Conservation (phyloP, 2,797 vertebrate genomes). For the Graptemys geographica region DNA sequence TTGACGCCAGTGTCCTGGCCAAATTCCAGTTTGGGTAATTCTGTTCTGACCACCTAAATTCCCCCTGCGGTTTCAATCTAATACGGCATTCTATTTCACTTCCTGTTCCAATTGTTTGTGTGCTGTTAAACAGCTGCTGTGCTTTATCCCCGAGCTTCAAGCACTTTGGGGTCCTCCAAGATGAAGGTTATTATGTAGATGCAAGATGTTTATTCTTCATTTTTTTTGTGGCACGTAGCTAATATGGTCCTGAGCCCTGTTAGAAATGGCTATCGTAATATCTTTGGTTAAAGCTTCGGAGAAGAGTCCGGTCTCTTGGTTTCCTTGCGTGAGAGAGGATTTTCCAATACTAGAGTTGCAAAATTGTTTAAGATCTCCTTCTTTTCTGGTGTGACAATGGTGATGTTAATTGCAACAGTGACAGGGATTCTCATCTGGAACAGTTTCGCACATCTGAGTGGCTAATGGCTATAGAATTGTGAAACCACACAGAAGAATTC, state of each 20-base stretch:
- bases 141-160: neutral
- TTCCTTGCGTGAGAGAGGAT: neutral
- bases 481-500: neutral
- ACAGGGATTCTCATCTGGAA: accelerated
- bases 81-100: constrained; percentile 22
- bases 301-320: neutral
- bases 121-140: constrained; percentile 34
- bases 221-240: neutral
- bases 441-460: neutral
- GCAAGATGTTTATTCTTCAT: neutral
- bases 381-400: neutral
- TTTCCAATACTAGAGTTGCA: neutral
- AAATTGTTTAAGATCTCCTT: neutral
- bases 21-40: neutral
- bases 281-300: neutral
- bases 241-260: neutral
- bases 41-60: neutral
- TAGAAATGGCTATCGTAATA: neutral
- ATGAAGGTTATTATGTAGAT: neutral
- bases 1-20: neutral
- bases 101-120: constrained; percentile 23
- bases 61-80: neutral
- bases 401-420: neutral
- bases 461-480: neutral
- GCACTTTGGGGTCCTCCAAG: neutral